phyloP scores from a whole-genome alignment of 2,888 invertebrate species.

The Perizoma flavofasciatum region DNA sequence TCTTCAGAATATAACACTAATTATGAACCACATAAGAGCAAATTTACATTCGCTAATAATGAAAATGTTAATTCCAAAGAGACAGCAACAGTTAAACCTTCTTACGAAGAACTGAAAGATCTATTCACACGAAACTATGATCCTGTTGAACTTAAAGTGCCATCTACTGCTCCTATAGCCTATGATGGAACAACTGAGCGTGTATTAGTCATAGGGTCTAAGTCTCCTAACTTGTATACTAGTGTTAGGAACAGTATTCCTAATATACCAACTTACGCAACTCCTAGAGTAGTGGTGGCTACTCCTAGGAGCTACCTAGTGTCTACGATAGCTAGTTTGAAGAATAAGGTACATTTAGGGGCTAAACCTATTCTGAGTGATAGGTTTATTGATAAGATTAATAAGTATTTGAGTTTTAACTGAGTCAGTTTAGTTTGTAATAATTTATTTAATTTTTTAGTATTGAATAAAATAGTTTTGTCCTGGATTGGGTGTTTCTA shows the following conservation, averaged over 20 bases:
- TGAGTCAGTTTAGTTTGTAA: conserved; percentile 39
- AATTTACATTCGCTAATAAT: conserved; percentile 49
- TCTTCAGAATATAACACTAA: conserved; percentile 57
- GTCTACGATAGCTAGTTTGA: conserved; percentile 65
- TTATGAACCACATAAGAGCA: conserved; percentile 59
- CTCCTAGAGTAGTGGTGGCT: conserved; percentile 35
- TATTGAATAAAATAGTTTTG: conserved; percentile 12
- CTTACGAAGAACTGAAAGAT: conserved; percentile 58
- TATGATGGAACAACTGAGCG: conserved; percentile 53
- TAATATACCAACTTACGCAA: conserved; percentile 36
- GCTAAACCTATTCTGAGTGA: conserved; percentile 62
- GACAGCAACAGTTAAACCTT: conserved; percentile 47
- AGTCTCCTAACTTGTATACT: conserved; percentile 58
- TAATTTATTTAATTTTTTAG: conserved; percentile 35
- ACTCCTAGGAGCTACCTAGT: conserved; percentile 59
- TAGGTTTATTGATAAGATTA: conserved; percentile 67
- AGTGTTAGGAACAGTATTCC: conserved; percentile 51
- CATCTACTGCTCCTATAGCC: conserved; percentile 48
- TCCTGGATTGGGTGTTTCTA: not conserved
- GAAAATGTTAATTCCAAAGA: conserved; percentile 32
- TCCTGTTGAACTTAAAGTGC: conserved; percentile 48
- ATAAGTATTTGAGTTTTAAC: conserved; percentile 69
- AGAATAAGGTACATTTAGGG: conserved; percentile 53
- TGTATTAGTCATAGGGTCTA: conserved; percentile 56
- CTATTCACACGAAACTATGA: conserved; percentile 51